These are phyloP conservation scores for Phrynocephalus guinanensis DNA, from an alignment of 2,797 vertebrate genomes.

Conservation along the genomic window DNA sequence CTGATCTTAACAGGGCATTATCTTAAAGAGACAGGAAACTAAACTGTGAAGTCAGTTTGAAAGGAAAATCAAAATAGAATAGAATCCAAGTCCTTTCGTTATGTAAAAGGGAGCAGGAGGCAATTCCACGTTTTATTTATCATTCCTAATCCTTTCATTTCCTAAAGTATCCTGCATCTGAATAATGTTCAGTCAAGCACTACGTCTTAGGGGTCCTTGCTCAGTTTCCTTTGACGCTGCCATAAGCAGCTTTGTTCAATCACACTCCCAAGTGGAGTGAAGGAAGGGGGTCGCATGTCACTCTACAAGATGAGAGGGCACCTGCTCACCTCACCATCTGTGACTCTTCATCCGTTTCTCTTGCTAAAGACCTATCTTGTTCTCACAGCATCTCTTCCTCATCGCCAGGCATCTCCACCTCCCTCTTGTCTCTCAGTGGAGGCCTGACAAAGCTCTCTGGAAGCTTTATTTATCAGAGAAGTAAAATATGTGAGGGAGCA, in stretches of 20 bases:
- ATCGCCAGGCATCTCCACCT: constrained; percentile 53
- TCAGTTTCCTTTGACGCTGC: neutral
- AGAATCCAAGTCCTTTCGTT: neutral
- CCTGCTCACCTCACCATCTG: constrained; percentile 65
- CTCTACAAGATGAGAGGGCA: constrained; percentile 21
- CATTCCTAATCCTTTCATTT: neutral
- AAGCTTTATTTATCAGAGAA: constrained; percentile 30
- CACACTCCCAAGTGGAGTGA: neutral
- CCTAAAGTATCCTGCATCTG: constrained; percentile 15
- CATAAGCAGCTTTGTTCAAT: constrained; percentile 17
- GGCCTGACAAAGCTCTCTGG: constrained; percentile 41
- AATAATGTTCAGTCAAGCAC: neutral
- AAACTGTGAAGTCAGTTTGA: neutral
- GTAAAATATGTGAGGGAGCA: neutral
- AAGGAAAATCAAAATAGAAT: neutral
- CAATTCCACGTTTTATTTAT: neutral
- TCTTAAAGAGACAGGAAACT: constrained; percentile 42
- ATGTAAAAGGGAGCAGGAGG: constrained; percentile 15
- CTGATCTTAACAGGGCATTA: neutral
- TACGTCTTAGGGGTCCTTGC: accelerated
- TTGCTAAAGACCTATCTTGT: constrained; percentile 28
- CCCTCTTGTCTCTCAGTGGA: constrained; percentile 49
- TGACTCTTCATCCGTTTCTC: neutral
- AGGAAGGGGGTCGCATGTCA: neutral
- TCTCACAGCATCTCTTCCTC: constrained; percentile 50